Base-by-base conservation (phyloP, 1,140 invertebrate species). In the Penaeus indicus region DNA sequence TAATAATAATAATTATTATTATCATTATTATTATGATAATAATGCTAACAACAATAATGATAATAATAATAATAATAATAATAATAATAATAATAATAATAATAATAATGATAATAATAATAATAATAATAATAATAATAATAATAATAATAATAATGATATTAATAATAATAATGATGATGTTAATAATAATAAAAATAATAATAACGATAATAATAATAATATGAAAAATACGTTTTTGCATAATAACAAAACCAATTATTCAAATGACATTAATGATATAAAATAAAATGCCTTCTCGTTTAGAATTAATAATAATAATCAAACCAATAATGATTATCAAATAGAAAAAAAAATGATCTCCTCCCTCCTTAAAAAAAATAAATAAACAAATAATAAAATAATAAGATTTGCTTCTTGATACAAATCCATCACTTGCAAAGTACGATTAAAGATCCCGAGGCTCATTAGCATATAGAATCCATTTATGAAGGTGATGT, bases 21-120 rank as follows among this genome's bases (percentile, higher is more conserved):
- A 64, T 64, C 16, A n/a, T 64, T 18, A 64, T 64, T 18, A 64
- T 64, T 18, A n/a, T 64, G n/a, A 64, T 64, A n/a, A 64, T 64
- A 64, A 64, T 64, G 63, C 16, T 64, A 64, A 64, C n/a, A 64
- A 64, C n/a, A 64, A 64, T 64, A 64, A 64, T n/a, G n/a, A 64
- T 64, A 64, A 64, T 64, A 64, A 64, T 64, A 64, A 64, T 64
- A 64, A 64, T 64, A 64, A 64, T 64, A 64, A 64, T 64, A 64
- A 64, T 64, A 64, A 64, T 64, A 64, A 64, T 64, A 64, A 64
- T 64, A 64, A 64, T 64, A 64, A 64, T 64, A 64, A 64, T 64
- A 64, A 64, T 64, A 64, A 64, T 64, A 64, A 64, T 64, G n/a
- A 64, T 64, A 64, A 64, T 64, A 64, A 64, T 64, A 64, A 64